These are phyloP conservation scores for Acanthurus lineatus DNA, from an alignment of 2,797 vertebrate genomes.

Conservation along the genomic window DNA sequence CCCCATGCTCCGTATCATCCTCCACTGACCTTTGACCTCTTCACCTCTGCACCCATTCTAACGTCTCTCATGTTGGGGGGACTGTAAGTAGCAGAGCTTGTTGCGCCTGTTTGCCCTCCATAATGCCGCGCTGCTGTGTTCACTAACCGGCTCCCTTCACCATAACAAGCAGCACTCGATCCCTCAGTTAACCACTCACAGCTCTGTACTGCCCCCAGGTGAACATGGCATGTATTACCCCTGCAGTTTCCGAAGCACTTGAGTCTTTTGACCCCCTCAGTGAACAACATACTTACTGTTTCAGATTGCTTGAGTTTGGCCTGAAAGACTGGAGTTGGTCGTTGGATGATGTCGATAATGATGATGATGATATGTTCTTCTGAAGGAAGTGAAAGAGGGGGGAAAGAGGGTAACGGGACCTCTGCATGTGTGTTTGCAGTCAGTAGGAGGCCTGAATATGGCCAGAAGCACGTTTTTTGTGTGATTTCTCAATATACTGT, in stretches of 20 bases:
- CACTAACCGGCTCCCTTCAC: conserved; percentile 37
- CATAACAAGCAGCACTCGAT: conserved; percentile 2
- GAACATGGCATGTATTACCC: conserved; percentile 30
- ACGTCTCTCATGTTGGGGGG: conserved; percentile 73
- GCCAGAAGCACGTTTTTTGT: conserved; percentile 43
- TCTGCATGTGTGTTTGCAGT: conserved; percentile 63
- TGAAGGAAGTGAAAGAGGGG: conserved; percentile 88
- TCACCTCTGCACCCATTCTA: conserved; percentile 78
- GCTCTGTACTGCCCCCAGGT: conserved; percentile 52
- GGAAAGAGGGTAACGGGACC: conserved; percentile 86
- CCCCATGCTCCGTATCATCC: conserved; percentile 86
- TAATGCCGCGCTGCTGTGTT: conserved; percentile 33
- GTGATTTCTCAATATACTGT: conserved; percentile 19
- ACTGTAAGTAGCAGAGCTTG: conserved; percentile 79
- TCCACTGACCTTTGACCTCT: conserved; percentile 84
- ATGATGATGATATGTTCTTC: conserved; percentile 95
- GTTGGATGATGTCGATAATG: conserved; percentile 91
- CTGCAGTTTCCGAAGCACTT: not conserved
- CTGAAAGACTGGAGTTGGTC: conserved; percentile 98
- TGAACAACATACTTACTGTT: conserved; percentile 86
- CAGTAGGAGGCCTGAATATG: conserved; percentile 7
- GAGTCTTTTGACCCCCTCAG: conserved; percentile 24
- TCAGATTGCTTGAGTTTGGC: conserved; percentile 97
- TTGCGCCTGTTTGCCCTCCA: conserved; percentile 29
- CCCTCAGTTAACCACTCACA: not conserved